Evolutionary conservation across 2,888 invertebrate species (phyloP), one percentile per base, ranked within the genome.

Genomic region (Sepiola atlantica): DNA sequence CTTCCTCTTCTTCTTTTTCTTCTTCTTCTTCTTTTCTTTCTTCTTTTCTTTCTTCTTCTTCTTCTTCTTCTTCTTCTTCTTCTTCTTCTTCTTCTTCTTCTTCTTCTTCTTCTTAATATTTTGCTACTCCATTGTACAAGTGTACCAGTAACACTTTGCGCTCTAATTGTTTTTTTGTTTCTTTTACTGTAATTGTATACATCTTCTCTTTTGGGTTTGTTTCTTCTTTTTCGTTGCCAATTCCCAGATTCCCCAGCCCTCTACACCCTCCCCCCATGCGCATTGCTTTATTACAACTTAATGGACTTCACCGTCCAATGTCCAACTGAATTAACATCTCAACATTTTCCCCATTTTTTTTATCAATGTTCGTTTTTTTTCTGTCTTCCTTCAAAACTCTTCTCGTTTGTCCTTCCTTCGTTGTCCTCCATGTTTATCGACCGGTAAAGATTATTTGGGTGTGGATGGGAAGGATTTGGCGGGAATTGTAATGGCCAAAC

Each of bases 241-340:
- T n/a, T 77, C 77, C 45, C 45, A 45, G 45, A 45, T 45, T 45
- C 45, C 4, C 45, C 45, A 45, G 45, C 45, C 45, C 8, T 2
- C 45, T 8, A 2, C 45, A 45, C 4, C 45, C 8, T 45, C 45
- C n/a, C 45, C 45, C 45, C 45, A 45, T 20, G n/a, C 77, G n/a
- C 77, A 77, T 77, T 77, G 77, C 77, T 77, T 77, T 77, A 77
- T 77, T 77, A 77, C 77, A 77, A 32, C 77, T 77, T 77, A 77
- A 77, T 77, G 77, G 77, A 77, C 77, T 77, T 77, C n/a, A n/a
- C 77, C 77, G 77, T 77, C 77, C 77, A 77, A n/a, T 77, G 77
- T 77, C 77, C 77, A 77, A 77, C 77, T 77, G 77, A n/a, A 77
- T 77, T 77, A 77, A 77, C 32, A 18, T 77, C n/a, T 77, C 77